Conservation (phyloP, 1,140 invertebrate genomes). For the Papilio aristodemus region DNA sequence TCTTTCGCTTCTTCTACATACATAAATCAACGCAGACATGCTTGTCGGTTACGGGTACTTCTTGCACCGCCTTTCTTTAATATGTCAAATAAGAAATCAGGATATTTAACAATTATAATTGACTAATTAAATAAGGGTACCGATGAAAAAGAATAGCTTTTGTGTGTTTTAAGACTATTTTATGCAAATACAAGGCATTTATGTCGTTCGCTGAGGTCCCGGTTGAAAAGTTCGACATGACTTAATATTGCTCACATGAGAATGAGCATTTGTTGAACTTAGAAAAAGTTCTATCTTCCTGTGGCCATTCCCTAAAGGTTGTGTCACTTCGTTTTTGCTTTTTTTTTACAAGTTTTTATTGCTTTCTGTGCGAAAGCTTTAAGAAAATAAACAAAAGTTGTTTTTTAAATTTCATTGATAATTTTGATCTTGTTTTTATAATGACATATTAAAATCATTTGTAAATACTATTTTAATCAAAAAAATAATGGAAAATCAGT, state of each 20-base stretch:
- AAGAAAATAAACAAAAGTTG: background rate
- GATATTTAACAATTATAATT: no score
- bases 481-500: no score
- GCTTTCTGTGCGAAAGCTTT: background rate
- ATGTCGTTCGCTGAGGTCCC: background rate
- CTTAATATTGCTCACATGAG: background rate
- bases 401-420: background rate
- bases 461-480: no score
- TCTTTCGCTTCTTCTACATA: no score
- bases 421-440: background rate
- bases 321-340: background rate
- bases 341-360: constrained; percentile 13
- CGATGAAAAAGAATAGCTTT: no score
- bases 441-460: background rate
- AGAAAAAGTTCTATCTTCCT: background rate
- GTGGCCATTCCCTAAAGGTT: background rate
- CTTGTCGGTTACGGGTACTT: no score
- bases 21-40: no score
- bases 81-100: no score
- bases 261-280: background rate
- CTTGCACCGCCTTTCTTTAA: no score
- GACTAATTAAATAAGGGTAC: no score
- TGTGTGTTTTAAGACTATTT: no score
- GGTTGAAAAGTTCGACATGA: background rate
- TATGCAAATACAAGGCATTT: background rate